Base-by-base conservation (phyloP, 2,888 invertebrate species). In the Monopis laevigella region DNA sequence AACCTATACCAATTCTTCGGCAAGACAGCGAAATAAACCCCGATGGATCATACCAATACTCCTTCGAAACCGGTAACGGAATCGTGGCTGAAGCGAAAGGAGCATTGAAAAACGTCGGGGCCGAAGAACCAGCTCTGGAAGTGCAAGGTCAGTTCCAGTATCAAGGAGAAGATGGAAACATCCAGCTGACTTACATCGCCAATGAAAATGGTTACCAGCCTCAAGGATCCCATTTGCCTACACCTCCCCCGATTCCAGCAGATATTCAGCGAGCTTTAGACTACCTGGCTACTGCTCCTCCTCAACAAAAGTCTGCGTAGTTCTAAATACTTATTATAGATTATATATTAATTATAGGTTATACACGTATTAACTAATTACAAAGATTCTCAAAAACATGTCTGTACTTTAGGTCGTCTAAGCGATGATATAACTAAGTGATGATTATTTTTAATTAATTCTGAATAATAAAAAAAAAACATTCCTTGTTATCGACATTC, bases 171-270 rank as follows among this genome's bases (percentile, higher is more conserved):
- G 87, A 88, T 11, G 62, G 70, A 43, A 69, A 65, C 45, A 84
- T 87, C 51, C 80, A 84, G 50, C 55, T 88, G 44, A 69, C 77
- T 1, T 89, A 89, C 66, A 65, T 84, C 27, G 88, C 89, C 40
- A 85, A 89, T 54, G 88, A 89, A 59, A 88, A 88, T 49, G 88
- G 88, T 39, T 88, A 80, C 75, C 86, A 86, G 58, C 86, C 88
- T 6, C 80, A 73, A 51, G 84, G 85, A n/a, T 73, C 73, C 13
- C 85, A 85, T 51, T 59, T 86, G 1, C 86, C 86, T 21, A 85
- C 85, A 1, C 81, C 88, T 18, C 89, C 88, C 28, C 89, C 89
- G 45, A 86, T 88, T 46, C 89, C 89, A 39, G 84, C 78, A 45
- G 86, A 84, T 41, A 89, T 89, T 53, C 85, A 86, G 54, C 82